These are phyloP conservation scores for Syngnathus floridae DNA, from an alignment of 2,113 vertebrate genomes.

Conservation along the genomic window DNA sequence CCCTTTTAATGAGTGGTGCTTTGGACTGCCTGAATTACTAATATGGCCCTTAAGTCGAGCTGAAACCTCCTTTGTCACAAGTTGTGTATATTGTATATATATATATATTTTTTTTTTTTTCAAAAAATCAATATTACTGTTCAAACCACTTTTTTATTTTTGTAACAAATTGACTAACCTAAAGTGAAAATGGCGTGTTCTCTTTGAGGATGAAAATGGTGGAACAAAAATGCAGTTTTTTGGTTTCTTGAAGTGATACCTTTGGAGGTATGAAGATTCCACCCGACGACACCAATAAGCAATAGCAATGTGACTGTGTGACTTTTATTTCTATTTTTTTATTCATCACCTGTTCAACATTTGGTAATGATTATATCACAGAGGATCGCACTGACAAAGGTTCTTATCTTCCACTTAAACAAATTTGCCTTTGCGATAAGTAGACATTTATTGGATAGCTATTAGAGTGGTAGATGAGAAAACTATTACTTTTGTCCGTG, in stretches of 20 bases:
- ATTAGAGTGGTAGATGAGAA: constrained; percentile 11
- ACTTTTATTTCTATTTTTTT: constrained; percentile 34
- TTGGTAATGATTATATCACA: constrained; percentile 50
- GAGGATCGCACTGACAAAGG: constrained; percentile 50
- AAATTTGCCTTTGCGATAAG: not conserved
- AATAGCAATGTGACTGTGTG: constrained; percentile 56
- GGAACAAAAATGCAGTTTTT: no score
- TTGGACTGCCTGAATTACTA: constrained; percentile 59
- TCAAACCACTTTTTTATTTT: no score
- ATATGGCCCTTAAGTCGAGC: constrained; percentile 24
- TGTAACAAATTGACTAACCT: no score
- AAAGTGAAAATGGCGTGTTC: no score
- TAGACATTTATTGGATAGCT: not conserved
- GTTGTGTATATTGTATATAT: no score
- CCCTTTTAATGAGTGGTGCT: constrained; percentile 53
- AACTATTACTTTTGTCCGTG: constrained; percentile 52
- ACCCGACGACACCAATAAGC: not conserved
- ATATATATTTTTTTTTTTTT: no score
- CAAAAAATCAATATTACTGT: no score
- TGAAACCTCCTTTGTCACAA: no score
- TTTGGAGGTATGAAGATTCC: no score
- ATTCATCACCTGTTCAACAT: constrained; percentile 54
- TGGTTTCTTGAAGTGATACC: no score
- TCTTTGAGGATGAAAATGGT: no score
- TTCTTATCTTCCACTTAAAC: constrained; percentile 28